These are phyloP conservation scores for Ectobius pallidus DNA, from an alignment of 2,888 invertebrate species.

Conservation along the genomic window DNA sequence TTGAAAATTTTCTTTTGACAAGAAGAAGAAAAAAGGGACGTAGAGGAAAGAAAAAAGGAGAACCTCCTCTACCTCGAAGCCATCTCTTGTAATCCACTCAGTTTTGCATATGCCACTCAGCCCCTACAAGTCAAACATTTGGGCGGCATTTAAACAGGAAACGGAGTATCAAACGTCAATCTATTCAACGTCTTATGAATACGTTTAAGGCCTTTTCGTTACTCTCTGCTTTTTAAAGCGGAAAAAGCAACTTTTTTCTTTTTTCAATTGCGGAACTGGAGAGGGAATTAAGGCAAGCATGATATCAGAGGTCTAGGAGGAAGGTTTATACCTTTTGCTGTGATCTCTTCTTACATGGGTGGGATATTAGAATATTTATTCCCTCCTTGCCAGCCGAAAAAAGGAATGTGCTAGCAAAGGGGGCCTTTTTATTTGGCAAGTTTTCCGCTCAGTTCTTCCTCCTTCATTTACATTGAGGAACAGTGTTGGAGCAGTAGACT, in stretches of 20 bases:
- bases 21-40: constrained; percentile 38
- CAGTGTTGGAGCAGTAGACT: constrained; percentile 23
- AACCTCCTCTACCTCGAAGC: constrained; percentile 12
- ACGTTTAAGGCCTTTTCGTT: constrained; percentile 39
- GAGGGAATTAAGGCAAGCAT: constrained; percentile 40
- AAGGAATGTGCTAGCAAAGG: constrained; percentile 21
- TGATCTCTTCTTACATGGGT: constrained; percentile 28
- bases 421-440: constrained; percentile 34
- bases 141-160: constrained; percentile 44
- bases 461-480: constrained; percentile 29
- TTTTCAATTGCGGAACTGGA: constrained; percentile 33
- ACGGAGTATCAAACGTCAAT: constrained; percentile 45
- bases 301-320: constrained; percentile 26
- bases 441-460: constrained; percentile 25
- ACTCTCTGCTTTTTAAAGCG: constrained; percentile 40
- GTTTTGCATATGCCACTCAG: constrained; percentile 46
- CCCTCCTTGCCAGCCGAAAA: constrained; percentile 22
- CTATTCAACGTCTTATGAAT: constrained; percentile 45
- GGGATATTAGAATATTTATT: constrained; percentile 41
- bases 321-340: constrained; percentile 30
- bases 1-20: constrained; percentile 45
- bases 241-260: constrained; percentile 35
- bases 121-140: constrained; percentile 44
- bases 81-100: constrained; percentile 44
- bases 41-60: too few relatives aligned